Base-by-base conservation (phyloP, 2,797 vertebrate genomes). In the Necrosyrtes monachus region DNA sequence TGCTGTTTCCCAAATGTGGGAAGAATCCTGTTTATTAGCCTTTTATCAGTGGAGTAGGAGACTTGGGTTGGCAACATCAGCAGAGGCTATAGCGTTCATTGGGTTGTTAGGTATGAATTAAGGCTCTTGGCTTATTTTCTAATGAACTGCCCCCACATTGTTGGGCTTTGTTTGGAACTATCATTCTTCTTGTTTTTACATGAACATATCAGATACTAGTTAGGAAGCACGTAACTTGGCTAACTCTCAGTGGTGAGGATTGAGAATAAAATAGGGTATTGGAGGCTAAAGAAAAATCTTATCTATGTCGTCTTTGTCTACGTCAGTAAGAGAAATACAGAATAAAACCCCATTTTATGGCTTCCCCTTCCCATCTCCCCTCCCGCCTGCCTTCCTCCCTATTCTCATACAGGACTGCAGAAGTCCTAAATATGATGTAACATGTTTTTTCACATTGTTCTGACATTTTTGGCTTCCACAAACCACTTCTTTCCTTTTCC, bases 311-410 rank as follows among this genome's bases (percentile, higher is more conserved):
- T 69, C 13, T n/a, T 76, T 73, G 22, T 30, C 41, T 83, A 10
- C 1, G 1, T 90, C 59, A 78, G 24, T 80, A 65, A 56, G 39
- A 88, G 67, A 81, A 95, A 88, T 48, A 51, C 11, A 69, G 76
- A 83, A 78, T 90, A 53, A 92, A 73, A 11, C 2, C 9, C 22
- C 25, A 28, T 92, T 95, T 94, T 91, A 88, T 88, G 83, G 77
- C 56, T 95, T 96, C 77, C 67, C 18, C 16, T 95, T 93, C 48
- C 63, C 90, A 90, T 90, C 73, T 96, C 31, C 46, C 31, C 50
- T 95, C 56, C 81, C 41, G 76, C 56, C 72, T 92, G 35, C 59
- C 68, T 94, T 94, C 59, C 70, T 95, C 62, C 31, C 43, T 64
- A 17, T 84, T 95, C 56, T 96, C 41, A 35, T 35, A 35, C 15